Evolutionary conservation across 2,113 vertebrate species (phyloP), one percentile per base, ranked within the genome.

Genomic region (Carassius carassius): DNA sequence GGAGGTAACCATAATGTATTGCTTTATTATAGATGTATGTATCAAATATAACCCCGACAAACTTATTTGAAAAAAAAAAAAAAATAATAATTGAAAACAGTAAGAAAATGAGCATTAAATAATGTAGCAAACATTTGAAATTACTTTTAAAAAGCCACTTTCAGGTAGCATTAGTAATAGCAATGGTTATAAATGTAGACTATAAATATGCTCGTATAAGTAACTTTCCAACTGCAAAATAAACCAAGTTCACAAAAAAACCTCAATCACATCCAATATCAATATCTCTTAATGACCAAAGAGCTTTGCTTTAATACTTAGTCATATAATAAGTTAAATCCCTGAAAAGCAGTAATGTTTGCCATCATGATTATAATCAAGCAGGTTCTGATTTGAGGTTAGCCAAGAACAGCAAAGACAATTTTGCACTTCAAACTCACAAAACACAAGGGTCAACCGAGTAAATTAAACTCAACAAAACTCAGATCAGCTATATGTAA

Each of bases 281-380:
- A 63, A 63, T 63, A 65, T 47, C 58, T 47, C 56, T 6, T 23
- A 44, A 35, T 63, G 56, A 23, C 35, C 58, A 63, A 80, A 86
- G 35, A 69, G 65, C 37, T 63, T 37, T 37, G 72, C 49, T 77
- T 86, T 77, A n/a, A 67, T 75, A 81, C 73, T 19, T 37, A 44
- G n/a, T 19, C 8, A n/a, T 75, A 29, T 78, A 73, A 17, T 54
- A 81, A 5, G 29, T 16, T 10, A 16, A 82, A 76, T 8, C 21
- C 9, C 72, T 17, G n/a, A 62, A 41, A 41, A 41, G 41, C 41
- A 7, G 8, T 41, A 7, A 3, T 58, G 60, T 86, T 82, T 76
- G 47, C 72, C 56, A 9, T 86, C 13, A 25, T 82, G 58, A 85
- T 69, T 77, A 69, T 17, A 56, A 77, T 14, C 21, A 65, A 82